Conservation (phyloP, 37 sponge, comb jelly and placozoan species). For the Dysidea cf. avara region DNA sequence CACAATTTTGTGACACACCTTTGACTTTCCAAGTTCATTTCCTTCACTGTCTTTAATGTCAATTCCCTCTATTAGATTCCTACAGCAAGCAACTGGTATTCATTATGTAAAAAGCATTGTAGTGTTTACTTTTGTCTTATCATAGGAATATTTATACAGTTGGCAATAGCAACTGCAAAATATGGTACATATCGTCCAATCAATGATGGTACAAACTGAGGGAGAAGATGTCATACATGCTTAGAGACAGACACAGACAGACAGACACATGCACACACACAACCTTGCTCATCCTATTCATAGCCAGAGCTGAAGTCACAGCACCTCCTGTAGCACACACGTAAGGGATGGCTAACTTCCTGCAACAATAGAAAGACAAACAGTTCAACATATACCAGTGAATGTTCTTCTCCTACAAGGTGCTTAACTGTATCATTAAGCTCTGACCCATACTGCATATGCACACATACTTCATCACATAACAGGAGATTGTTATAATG, state of each 20-base stretch:
- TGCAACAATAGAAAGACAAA: conserved; percentile 5
- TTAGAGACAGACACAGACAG: no score
- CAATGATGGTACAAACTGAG: conserved; percentile 82
- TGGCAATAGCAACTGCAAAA: conserved; percentile 94
- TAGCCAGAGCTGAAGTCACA: conserved; percentile 80
- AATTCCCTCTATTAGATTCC: conserved; percentile 80
- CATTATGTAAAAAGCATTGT: background rate
- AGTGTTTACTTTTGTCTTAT: conserved; percentile 84
- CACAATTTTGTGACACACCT: no score
- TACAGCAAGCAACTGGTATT: background rate
- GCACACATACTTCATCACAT: no score
- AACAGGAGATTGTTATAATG: no score
- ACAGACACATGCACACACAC: no score
- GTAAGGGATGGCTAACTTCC: conserved; percentile 80
- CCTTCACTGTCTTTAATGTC: conserved; percentile 61
- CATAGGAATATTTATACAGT: conserved; percentile 94
- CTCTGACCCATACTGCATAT: no score
- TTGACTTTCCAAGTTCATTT: conserved; percentile 67
- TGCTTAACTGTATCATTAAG: no score
- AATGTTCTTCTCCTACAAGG: no score
- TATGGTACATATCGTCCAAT: conserved; percentile 94
- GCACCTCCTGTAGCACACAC: conserved; percentile 88
- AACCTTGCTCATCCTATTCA: conserved; percentile 69
- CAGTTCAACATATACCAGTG: no score
- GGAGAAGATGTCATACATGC: no score